These are phyloP conservation scores for Molanna angustata DNA, from an alignment of 2,888 invertebrate species.

Conservation along the genomic window DNA sequence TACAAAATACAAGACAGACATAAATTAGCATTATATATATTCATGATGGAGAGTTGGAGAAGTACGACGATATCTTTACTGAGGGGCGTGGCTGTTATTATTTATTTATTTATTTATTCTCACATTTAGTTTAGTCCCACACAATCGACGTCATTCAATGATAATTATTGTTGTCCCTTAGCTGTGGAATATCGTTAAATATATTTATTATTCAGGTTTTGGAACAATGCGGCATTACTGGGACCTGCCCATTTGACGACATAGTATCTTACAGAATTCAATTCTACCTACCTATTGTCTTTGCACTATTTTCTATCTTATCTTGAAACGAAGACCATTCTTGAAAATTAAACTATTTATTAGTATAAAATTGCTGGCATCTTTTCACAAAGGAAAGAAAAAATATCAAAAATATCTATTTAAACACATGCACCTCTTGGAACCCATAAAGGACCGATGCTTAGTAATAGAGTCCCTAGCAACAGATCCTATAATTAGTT, in stretches of 20 bases:
- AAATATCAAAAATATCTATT: too few relatives aligned
- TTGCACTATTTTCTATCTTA: not conserved
- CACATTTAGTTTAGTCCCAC: slow-evolving; percentile 27
- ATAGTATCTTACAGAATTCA: not conserved
- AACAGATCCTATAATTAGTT: too few relatives aligned
- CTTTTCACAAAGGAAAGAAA: too few relatives aligned
- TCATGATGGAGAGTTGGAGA: not conserved
- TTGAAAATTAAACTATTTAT: too few relatives aligned
- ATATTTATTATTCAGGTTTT: slow-evolving; percentile 19
- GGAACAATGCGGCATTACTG: slow-evolving; percentile 24
- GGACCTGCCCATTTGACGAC: slow-evolving; percentile 8
- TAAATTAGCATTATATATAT: slow-evolving; percentile 24
- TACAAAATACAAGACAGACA: not conserved
- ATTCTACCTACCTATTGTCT: slow-evolving; percentile 16
- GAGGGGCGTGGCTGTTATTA: slow-evolving; percentile 11
- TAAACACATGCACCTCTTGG: too few relatives aligned
- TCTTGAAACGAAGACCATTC: too few relatives aligned
- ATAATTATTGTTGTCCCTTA: slow-evolving; percentile 26
- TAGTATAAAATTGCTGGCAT: too few relatives aligned
- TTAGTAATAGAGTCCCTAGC: too few relatives aligned
- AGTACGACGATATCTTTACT: not conserved
- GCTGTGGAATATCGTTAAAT: slow-evolving; percentile 17
- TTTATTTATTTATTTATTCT: slow-evolving; percentile 33
- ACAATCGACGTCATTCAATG: slow-evolving; percentile 34
- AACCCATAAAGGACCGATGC: too few relatives aligned